These are phyloP conservation scores for Ecdyonurus torrentis DNA, from an alignment of 2,888 invertebrate genomes.

Conservation along the genomic window DNA sequence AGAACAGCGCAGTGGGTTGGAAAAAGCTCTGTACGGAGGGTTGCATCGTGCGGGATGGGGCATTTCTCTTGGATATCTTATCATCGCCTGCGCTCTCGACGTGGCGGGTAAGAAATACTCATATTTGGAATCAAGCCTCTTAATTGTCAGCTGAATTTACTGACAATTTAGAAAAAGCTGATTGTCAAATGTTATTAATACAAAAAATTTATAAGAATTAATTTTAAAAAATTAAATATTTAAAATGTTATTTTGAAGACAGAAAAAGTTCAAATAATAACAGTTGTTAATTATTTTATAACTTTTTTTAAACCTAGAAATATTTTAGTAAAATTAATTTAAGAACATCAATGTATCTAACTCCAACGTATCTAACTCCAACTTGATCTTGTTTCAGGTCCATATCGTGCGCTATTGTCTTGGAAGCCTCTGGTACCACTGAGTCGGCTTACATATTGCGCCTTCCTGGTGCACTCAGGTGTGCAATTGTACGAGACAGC, in stretches of 20 bases:
- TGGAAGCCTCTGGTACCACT: constrained; percentile 46
- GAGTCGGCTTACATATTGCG: constrained; percentile 51
- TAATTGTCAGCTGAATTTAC: not conserved
- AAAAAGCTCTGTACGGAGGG: constrained; percentile 7
- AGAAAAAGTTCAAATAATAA: no score
- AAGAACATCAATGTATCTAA: not conserved
- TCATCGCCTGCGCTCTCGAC: constrained; percentile 5
- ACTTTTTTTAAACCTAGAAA: not conserved
- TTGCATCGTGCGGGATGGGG: constrained; percentile 9
- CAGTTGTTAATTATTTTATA: not conserved
- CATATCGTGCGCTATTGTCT: constrained; percentile 35
- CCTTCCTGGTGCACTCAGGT: constrained; percentile 53
- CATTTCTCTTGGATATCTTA: constrained; percentile 6
- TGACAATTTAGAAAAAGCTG: not conserved
- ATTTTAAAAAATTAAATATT: no score
- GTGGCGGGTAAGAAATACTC: constrained; percentile 6
- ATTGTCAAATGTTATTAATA: no score
- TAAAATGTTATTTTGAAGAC: no score
- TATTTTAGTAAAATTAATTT: not conserved
- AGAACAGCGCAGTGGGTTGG: constrained; percentile 1
- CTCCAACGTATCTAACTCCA: not conserved
- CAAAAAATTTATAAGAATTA: no score
- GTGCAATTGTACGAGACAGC: constrained; percentile 47
- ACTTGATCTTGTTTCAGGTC: no score
- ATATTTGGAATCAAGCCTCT: not conserved